Base-by-base conservation (phyloP, 2,113 vertebrate genomes). In the Leptocoma aspasia region DNA sequence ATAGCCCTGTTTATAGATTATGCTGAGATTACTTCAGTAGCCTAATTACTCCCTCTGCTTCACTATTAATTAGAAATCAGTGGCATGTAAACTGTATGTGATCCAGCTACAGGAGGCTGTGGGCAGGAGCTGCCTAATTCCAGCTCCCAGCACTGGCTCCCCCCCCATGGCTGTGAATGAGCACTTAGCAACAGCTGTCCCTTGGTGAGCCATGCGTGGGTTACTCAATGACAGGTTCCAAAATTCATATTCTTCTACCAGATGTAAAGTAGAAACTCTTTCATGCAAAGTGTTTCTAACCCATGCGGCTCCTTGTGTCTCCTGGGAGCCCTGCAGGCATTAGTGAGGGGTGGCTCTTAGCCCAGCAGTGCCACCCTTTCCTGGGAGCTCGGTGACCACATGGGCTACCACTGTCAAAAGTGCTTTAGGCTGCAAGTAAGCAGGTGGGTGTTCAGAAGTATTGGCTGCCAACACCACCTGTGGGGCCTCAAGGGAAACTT, bases 401-500 rank as follows among this genome's bases (percentile, higher is more conserved):
- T 0, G 60, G 59, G 56, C 44, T 30, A 2, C 49, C 8, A 1
- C 52, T 68, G 42, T 5, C 72, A 16, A 1, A 59, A 53, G 68
- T 15, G 84, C 64, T 77, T 31, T 6, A 6, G 52, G 82, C 84
- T 90, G 85, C 39, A 61, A 68, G 63, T 14, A 64, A 53, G 79
- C 61, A 76, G 57, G 63, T 35, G 66, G 66, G 39, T 50, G 76
- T 52, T 56, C 71, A 22, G 57, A 33, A 85, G 79, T 15, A 33
- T 23, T 89, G 76, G 82, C 80, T 94, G 94, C 47, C 89, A 92
- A 82, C 76, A 86, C 75, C 76, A 68, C 91, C 91, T 80, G 68
- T 11, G 72, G 86, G 85, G 91, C 80, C 71, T 27, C 54, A 13
- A 47, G 68, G 45, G 89, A 75, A 92, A 70, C 68, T 24, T 82